Percentiles rank a stretch among this genome's conserved stretches.
Conservation (phyloP, 2,888 invertebrate genomes). For the Cheilosia grossa region DNA sequence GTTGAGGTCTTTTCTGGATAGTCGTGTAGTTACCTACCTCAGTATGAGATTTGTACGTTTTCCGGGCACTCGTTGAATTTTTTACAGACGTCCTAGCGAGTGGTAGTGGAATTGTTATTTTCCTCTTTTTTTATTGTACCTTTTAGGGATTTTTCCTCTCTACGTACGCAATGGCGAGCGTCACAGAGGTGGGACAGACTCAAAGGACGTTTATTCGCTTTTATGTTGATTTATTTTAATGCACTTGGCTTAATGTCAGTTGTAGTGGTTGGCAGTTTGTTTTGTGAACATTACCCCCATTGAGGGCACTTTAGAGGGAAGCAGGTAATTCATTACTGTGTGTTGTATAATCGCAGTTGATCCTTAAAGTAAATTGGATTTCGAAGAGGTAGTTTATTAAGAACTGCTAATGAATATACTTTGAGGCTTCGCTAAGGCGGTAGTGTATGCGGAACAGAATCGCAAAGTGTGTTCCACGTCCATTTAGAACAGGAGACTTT, state of each 20-base stretch:
- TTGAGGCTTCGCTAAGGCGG: no score
- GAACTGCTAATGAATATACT: no score
- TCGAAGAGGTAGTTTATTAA: no score
- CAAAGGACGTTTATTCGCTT: conserved; percentile 20
- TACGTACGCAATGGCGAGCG: neutral
- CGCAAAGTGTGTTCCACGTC: no score
- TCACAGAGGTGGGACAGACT: neutral
- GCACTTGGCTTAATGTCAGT: conserved; percentile 58
- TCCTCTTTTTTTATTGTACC: neutral
- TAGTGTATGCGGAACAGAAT: no score
- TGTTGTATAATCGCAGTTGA: neutral
- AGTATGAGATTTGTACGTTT: conserved; percentile 38
- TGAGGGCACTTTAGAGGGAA: neutral
- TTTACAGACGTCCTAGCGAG: conserved; percentile 22
- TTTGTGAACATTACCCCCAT: conserved; percentile 47
- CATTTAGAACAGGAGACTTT: no score
- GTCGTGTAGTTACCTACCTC: neutral
- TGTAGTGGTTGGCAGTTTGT: conserved; percentile 55
- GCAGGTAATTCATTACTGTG: neutral
- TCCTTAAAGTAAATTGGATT: neutral
- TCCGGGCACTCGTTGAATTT: conserved; percentile 32
- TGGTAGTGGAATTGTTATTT: conserved; percentile 37
- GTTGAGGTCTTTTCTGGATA: neutral
- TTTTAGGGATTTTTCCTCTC: conserved; percentile 11
- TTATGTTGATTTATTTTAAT: conserved; percentile 65